These are phyloP conservation scores for Euzophera pinguis DNA, from an alignment of 2,888 invertebrate species.

Conservation along the genomic window DNA sequence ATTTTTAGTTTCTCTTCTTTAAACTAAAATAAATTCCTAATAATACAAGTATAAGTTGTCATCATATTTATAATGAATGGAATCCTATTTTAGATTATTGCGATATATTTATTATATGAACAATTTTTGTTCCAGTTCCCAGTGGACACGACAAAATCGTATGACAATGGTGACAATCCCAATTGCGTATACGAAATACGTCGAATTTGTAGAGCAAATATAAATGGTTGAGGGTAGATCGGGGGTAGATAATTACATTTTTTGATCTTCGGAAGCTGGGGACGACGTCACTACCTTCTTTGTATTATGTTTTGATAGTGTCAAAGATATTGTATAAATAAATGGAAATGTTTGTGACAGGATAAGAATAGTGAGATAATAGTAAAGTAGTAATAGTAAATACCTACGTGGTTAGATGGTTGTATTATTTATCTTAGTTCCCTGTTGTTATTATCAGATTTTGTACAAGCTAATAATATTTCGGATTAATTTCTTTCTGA, in stretches of 20 bases:
- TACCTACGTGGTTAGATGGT: neutral
- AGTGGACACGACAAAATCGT: no score
- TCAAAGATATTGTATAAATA: constrained; percentile 54
- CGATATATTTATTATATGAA: no score
- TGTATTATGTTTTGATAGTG: constrained; percentile 66
- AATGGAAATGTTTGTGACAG: constrained; percentile 9
- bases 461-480: no score
- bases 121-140: no score
- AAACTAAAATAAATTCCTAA: no score
- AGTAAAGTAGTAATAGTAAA: neutral
- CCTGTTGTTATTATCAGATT: neutral
- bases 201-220: constrained; percentile 80
- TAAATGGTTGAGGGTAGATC: constrained; percentile 78
- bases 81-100: no score
- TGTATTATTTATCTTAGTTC: neutral
- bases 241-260: constrained; percentile 80
- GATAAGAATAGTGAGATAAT: constrained; percentile 6
- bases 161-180: constrained; percentile 41
- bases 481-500: no score
- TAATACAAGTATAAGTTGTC: no score
- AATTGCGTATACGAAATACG: constrained; percentile 70
- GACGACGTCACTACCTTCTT: constrained; percentile 54
- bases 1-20: no score
- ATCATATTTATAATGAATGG: no score
- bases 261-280: constrained; percentile 72